Evolutionary conservation across 2,113 vertebrate genomes (phyloP).

Genomic region (Crocuta crocuta): DNA sequence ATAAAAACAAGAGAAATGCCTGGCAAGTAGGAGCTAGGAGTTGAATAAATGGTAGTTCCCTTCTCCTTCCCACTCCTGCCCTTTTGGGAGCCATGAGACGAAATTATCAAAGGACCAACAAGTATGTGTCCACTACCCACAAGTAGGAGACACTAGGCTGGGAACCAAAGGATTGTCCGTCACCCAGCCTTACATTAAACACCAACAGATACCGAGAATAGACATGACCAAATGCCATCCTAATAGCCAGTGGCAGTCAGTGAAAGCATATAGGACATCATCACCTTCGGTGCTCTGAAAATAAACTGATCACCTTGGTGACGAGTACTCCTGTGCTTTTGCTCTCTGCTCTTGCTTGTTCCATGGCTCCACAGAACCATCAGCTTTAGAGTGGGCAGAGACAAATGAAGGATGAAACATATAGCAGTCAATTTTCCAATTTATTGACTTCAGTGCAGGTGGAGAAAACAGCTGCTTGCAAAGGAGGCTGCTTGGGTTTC

Average conservation of each 20-base stretch:
- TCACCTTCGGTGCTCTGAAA: background rate
- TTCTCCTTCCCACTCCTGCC: background rate
- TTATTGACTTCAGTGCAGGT: background rate
- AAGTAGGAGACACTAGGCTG: background rate
- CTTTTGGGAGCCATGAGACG: background rate
- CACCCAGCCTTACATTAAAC: background rate
- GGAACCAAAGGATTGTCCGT: background rate
- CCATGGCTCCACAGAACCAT: background rate
- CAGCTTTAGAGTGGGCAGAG: background rate
- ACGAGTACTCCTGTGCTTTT: background rate
- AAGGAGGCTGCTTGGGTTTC: background rate
- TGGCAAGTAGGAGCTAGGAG: background rate
- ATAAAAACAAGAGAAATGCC: background rate
- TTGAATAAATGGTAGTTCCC: background rate
- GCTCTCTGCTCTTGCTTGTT: background rate
- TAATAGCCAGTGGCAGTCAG: background rate
- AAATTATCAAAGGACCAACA: background rate
- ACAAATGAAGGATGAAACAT: slow-evolving; percentile 27
- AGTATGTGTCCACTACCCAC: background rate
- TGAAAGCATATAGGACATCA: background rate
- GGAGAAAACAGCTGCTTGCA: background rate
- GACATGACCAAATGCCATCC: background rate
- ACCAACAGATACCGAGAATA: background rate
- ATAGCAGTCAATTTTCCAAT: slow-evolving; percentile 50
- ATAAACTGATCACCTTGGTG: background rate